A percentile compares a stretch with the other conserved stretches of the same genome.
Evolutionary conservation across 2,797 vertebrate genomes (phyloP).

Genomic region (Psittacula echo): DNA sequence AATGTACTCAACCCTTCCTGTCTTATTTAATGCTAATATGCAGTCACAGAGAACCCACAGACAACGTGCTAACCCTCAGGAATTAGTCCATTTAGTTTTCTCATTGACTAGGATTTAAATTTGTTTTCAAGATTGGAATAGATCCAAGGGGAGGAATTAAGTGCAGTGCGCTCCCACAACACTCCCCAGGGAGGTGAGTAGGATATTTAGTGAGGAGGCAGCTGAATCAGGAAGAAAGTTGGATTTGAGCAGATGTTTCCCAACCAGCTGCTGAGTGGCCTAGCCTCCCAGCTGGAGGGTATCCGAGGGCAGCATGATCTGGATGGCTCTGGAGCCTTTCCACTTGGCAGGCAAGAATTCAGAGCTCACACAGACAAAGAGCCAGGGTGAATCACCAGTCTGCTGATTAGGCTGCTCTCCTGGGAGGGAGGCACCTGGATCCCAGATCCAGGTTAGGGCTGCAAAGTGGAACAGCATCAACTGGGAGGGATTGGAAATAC

Average conservation of each 20-base stretch:
- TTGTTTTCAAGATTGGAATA: not conserved
- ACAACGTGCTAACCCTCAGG: not conserved
- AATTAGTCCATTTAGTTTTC: not conserved
- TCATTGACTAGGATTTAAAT: not conserved
- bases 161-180: not conserved
- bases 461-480: not conserved
- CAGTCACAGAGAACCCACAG: not conserved
- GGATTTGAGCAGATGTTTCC: conserved; percentile 49
- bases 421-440: conserved; percentile 58
- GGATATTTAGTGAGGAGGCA: conserved; percentile 12
- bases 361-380: conserved; percentile 37
- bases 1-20: not conserved
- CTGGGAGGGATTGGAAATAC: conserved; percentile 2
- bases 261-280: conserved; percentile 60
- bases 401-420: conserved; percentile 69
- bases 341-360: conserved; percentile 55
- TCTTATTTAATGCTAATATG: not conserved
- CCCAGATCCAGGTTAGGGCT: not conserved
- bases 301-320: not conserved
- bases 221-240: conserved; percentile 67
- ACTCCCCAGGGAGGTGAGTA: not conserved
- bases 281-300: conserved; percentile 53
- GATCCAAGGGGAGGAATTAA: not conserved
- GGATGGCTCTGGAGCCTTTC: conserved; percentile 34
- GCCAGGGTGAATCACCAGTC: conserved; percentile 57